Base-by-base conservation (phyloP, 1,140 invertebrate species). In the Cotesia vestalis region DNA sequence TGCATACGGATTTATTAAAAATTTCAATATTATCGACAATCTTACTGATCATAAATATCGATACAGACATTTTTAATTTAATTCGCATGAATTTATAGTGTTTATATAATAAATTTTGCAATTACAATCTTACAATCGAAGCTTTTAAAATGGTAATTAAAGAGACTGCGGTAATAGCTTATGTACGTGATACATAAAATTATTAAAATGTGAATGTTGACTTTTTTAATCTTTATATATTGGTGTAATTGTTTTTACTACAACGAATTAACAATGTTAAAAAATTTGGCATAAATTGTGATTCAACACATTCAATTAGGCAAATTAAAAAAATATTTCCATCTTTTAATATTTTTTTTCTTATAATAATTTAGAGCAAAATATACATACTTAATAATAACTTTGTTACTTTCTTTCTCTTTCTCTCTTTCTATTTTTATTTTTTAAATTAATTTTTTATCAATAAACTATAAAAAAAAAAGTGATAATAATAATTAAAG, bases 211-310 rank as follows among this genome's bases (percentile, higher is more conserved):
- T 34, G 4, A 34, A 9, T 27, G 34, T 20, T 61, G 34, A 61
- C 34, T 20, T 61, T 14, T 38, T 4, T 11, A 27, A 27, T 12
- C 12, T 40, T 36, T 9, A 4, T 40, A 34, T 8, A n/a, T 64
- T 40, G n/a, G 14, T 46, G n/a, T 12, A 40, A 12, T 20, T 57
- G n/a, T 12, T 34, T 12, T 34, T 34, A 34, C 36, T 64, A 64
- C 35, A 64, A 64, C 36, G 36, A 64, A 40, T 64, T 17, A 64
- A 64, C 62, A 64, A 36, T 14, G 14, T 64, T 64, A 64, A 64
- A 64, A 64, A 64, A 64, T 64, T 64, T 64, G 62, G 62, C 62
- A 64, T 36, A 64, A 64, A 64, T 34, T 61, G 40, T 46, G 40
- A 6, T 6, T 46, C 40, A 46, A 46, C 60, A 61, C 53, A 57